phyloP scores from a whole-genome alignment of 2,888 invertebrate genomes.

The Tenthredo distinguenda region DNA sequence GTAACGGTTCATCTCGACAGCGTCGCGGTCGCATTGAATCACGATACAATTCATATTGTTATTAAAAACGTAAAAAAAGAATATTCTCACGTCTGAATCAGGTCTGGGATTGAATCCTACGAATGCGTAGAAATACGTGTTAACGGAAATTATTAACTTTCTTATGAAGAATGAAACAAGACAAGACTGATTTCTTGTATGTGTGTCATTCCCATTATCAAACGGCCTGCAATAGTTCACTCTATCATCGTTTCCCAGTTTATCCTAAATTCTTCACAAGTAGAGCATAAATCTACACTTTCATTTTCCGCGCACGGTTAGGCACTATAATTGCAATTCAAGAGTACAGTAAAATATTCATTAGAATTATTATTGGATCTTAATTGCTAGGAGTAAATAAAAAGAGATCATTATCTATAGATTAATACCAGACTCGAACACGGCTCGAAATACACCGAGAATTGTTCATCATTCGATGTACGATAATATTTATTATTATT shows the following conservation, averaged over 20 bases:
- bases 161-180: slow-evolving; percentile 22
- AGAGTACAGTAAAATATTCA: not conserved
- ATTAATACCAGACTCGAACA: not conserved
- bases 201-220: slow-evolving; percentile 40
- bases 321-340: slow-evolving; percentile 6
- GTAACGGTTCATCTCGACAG: not conserved
- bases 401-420: not conserved
- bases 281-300: slow-evolving; percentile 61
- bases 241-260: not conserved
- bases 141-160: slow-evolving; percentile 36
- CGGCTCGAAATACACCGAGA: not conserved
- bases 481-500: not conserved
- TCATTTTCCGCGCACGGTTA: slow-evolving; percentile 57
- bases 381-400: not conserved
- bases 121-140: not conserved
- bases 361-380: not conserved
- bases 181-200: not conserved
- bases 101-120: slow-evolving; percentile 2
- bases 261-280: slow-evolving; percentile 60
- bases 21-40: not conserved
- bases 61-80: not conserved
- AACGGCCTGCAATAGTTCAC: not conserved
- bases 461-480: not conserved
- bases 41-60: not conserved
- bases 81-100: slow-evolving; percentile 17